Evolutionary conservation across 1,140 invertebrate species (phyloP), one percentile per base, ranked within the genome.

Genomic region (Drosophila sp.): DNA sequence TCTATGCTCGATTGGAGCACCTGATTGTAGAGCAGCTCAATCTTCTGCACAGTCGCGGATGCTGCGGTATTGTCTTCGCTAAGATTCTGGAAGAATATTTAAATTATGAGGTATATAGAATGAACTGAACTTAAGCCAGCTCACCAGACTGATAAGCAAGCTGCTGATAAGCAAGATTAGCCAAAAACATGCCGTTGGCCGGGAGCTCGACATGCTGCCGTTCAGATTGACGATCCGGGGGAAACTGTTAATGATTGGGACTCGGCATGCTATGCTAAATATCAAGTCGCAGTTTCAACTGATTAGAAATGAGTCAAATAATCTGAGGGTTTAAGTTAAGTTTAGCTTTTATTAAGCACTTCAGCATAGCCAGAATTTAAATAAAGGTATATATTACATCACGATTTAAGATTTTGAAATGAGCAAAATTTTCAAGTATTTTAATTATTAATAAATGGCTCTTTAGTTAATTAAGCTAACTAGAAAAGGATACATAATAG

Each of bases 341-440:
- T 70, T 70, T 76, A 73, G 71, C 72, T 81, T 83, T 86, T 86
- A 84, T 87, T 84, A 78, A 81, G 59, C 75, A 73, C 27, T 77
- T 77, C 46, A 70, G 71, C 75, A 70, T 70, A 74, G 78, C 70
- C 64, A 58, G 66, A 75, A 78, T 70, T 72, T 38, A 72, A 69
- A 69, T 72, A 56, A 63, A 36, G 45, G 46, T 40, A 43, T 62
- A 54, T 76, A 45, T 69, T 57, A 65, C 67, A 71, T 57, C 46
- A 56, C 53, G 34, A 54, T 46, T 69, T 16, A 38, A 84, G 61
- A 40, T 57, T 66, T 54, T 34, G 65, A 69, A 86, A 64, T 78
- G 78, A 86, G 82, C 70, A 75, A 75, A 81, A 65, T 38, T 65
- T 65, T 41, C 45, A 66, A 57, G 46, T 29, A 16, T 21, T 27